phyloP scores from a whole-genome alignment of 1,140 invertebrate genomes.

The Zaprionus ornatus region DNA sequence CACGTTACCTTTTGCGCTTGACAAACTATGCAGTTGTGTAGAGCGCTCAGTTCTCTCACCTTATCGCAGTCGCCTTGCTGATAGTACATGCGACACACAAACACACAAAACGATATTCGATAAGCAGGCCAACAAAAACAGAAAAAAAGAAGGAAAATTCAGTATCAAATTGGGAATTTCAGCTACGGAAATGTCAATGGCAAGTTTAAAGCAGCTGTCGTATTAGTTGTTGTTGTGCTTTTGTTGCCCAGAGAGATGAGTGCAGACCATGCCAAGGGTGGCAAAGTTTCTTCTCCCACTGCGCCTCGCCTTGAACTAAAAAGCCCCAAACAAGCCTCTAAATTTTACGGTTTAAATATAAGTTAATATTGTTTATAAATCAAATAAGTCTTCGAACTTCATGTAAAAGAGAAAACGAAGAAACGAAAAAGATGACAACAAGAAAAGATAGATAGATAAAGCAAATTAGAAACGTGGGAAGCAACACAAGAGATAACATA shows the following conservation, averaged over 20 bases:
- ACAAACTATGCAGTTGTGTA: not conserved
- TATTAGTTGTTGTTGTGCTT: not conserved
- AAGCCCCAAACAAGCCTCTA: conserved; percentile 14
- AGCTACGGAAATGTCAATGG: conserved; percentile 49
- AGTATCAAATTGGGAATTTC: conserved; percentile 32
- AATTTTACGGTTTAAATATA: conserved; percentile 30
- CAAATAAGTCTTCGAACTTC: too few relatives aligned
- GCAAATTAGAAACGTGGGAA: conserved; percentile 3
- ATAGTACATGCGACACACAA: conserved; percentile 25
- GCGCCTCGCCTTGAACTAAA: conserved; percentile 30
- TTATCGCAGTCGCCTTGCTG: conserved; percentile 43
- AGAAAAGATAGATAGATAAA: not conserved
- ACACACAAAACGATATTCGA: conserved; percentile 24
- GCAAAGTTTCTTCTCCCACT: not conserved
- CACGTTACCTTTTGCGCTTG: conserved; percentile 35
- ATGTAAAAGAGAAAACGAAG: conserved; percentile 6
- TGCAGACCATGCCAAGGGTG: conserved; percentile 14
- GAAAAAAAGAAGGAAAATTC: conserved; percentile 5
- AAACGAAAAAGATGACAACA: not conserved
- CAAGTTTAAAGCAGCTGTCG: conserved; percentile 37
- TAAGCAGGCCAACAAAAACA: conserved; percentile 13
- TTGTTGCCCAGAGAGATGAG: conserved; percentile 11
- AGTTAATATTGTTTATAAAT: conserved; percentile 8
- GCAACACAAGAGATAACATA: not conserved
- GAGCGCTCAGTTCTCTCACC: conserved; percentile 1